These are phyloP conservation scores for Gadus chalcogrammus DNA, from an alignment of 2,113 vertebrate species.

Conservation along the genomic window DNA sequence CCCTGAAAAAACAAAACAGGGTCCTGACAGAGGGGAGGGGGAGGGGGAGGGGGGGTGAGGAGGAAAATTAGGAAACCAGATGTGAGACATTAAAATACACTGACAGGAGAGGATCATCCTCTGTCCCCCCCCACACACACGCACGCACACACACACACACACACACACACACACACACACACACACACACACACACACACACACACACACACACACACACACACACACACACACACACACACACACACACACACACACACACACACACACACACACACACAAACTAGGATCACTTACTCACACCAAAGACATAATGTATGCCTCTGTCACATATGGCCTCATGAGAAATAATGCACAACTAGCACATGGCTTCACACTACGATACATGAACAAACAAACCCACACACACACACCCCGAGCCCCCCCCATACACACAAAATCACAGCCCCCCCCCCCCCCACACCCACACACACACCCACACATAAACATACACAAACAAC, in stretches of 20 bases:
- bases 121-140: slow-evolving; percentile 53
- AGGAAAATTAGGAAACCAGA: slow-evolving; percentile 81
- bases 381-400: slow-evolving; percentile 28
- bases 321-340: slow-evolving; percentile 36
- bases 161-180: slow-evolving; percentile 67
- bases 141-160: slow-evolving; percentile 61
- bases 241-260: no score
- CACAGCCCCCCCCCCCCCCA: not conserved
- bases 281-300: slow-evolving; percentile 64
- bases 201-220: no score
- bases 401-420: slow-evolving; percentile 16
- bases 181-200: slow-evolving; percentile 64
- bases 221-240: no score
- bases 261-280: no score
- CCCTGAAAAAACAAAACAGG: slow-evolving; percentile 77
- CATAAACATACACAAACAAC: not conserved
- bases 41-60: slow-evolving; percentile 36
- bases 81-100: slow-evolving; percentile 79
- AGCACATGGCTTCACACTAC: not conserved
- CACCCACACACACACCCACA: not conserved
- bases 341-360: slow-evolving; percentile 3
- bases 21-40: slow-evolving; percentile 72
- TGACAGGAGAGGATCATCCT: slow-evolving; percentile 71
- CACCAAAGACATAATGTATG: slow-evolving; percentile 47
- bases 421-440: slow-evolving; percentile 36